Percentiles rank a stretch among this genome's conserved stretches.
These are phyloP conservation scores for Hirtodrosophila histrioides DNA, from an alignment of 2,888 invertebrate species.

Conservation along the genomic window DNA sequence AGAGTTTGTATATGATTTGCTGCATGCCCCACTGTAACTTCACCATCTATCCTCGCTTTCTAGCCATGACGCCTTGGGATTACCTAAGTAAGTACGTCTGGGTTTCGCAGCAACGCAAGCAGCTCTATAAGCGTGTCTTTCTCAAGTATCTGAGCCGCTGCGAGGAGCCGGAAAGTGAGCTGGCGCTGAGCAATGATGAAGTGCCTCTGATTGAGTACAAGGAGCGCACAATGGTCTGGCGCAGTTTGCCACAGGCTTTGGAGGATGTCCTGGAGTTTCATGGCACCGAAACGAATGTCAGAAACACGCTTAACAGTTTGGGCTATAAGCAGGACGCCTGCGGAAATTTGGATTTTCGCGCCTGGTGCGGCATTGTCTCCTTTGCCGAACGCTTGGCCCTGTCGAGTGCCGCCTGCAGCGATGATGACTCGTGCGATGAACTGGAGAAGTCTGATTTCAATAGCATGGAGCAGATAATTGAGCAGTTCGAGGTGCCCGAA, in stretches of 20 bases:
- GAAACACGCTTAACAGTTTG: conserved; percentile 71
- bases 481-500: conserved; percentile 84
- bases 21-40: neutral
- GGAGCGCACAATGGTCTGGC: conserved; percentile 79
- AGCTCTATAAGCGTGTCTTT: conserved; percentile 87
- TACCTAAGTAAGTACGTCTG: conserved; percentile 89
- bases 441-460: conserved; percentile 89
- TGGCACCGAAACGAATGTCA: conserved; percentile 81
- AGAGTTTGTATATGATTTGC: conserved; percentile 36
- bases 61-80: conserved; percentile 89
- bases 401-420: conserved; percentile 85
- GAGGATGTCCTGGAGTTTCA: conserved; percentile 84
- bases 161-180: conserved; percentile 68
- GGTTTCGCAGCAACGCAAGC: conserved; percentile 86
- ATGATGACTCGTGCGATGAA: conserved; percentile 88
- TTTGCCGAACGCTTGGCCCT: conserved; percentile 88
- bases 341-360: conserved; percentile 88
- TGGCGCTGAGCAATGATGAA: conserved; percentile 51
- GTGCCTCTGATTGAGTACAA: conserved; percentile 65
- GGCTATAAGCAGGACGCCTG: conserved; percentile 75
- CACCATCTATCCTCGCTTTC: conserved; percentile 17
- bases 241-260: conserved; percentile 82
- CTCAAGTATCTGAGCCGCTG: conserved; percentile 79
- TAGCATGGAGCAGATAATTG: conserved; percentile 87
- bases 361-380: conserved; percentile 92